Percentiles rank a stretch among this genome's conserved stretches.
phyloP scores from a whole-genome alignment of 2,113 vertebrate species.

The Pteropus alecto region DNA sequence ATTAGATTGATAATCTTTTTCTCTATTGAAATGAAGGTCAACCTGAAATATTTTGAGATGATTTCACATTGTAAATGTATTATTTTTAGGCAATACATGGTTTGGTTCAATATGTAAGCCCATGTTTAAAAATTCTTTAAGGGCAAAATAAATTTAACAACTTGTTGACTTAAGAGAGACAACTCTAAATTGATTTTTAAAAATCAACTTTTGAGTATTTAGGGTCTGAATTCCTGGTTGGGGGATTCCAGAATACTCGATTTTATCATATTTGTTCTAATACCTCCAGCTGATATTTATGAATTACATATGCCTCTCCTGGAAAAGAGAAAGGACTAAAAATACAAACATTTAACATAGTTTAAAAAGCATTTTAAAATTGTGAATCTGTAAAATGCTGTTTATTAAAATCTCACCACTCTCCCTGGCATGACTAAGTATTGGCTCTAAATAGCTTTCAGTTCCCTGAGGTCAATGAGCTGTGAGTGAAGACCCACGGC shows the following conservation, averaged over 20 bases:
- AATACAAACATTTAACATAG: not conserved
- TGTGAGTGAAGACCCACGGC: not conserved
- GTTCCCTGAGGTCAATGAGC: not conserved
- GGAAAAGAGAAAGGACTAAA: not conserved
- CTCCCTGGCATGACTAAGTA: not conserved
- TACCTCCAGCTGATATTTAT: not conserved
- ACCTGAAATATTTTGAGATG: not conserved
- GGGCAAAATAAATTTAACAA: not conserved
- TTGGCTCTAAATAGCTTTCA: not conserved
- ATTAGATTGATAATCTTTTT: not conserved
- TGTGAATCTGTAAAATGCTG: not conserved
- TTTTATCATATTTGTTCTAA: slow-evolving; percentile 4
- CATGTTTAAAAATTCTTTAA: not conserved
- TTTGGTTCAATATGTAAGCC: not conserved
- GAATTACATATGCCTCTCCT: not conserved
- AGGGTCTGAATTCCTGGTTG: not conserved
- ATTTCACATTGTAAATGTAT: not conserved
- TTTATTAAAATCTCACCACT: not conserved
- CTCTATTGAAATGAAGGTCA: not conserved
- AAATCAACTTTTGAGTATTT: not conserved
- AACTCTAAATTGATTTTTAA: not conserved
- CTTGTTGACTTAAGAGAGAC: not conserved
- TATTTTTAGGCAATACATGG: not conserved
- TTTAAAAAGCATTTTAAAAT: not conserved
- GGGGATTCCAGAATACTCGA: not conserved